These are phyloP conservation scores for Mastomys natalensis DNA, from an alignment of 2,113 vertebrate genomes.

Conservation along the genomic window DNA sequence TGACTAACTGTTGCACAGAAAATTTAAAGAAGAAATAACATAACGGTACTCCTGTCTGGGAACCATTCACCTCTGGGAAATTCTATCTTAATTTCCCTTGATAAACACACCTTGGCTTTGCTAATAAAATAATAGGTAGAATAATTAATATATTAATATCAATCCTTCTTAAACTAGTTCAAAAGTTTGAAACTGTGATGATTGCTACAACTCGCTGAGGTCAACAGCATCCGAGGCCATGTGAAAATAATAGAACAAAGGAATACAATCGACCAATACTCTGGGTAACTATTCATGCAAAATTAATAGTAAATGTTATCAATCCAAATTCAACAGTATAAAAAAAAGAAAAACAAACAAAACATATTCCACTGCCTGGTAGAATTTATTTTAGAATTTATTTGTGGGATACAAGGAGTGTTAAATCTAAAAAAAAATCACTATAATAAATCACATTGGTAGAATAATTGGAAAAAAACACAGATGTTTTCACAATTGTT, in stretches of 20 bases:
- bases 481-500: not conserved
- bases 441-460: not conserved
- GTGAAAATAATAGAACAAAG: not conserved
- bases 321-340: not conserved
- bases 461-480: not conserved
- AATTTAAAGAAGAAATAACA: not conserved
- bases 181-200: not conserved
- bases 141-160: not conserved
- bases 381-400: too few relatives aligned
- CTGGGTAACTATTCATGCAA: not conserved
- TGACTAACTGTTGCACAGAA: not conserved
- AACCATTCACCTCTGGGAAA: not conserved
- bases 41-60: not conserved
- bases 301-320: not conserved
- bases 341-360: not conserved
- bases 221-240: not conserved
- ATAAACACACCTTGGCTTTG: not conserved
- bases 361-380: not conserved
- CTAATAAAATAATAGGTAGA: not conserved
- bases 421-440: not conserved
- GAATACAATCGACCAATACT: not conserved
- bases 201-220: not conserved
- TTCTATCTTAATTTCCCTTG: not conserved
- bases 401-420: not conserved
- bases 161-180: not conserved